Evolutionary conservation across 1,140 invertebrate genomes (phyloP).

Genomic region (Drosophila ficusphila): DNA sequence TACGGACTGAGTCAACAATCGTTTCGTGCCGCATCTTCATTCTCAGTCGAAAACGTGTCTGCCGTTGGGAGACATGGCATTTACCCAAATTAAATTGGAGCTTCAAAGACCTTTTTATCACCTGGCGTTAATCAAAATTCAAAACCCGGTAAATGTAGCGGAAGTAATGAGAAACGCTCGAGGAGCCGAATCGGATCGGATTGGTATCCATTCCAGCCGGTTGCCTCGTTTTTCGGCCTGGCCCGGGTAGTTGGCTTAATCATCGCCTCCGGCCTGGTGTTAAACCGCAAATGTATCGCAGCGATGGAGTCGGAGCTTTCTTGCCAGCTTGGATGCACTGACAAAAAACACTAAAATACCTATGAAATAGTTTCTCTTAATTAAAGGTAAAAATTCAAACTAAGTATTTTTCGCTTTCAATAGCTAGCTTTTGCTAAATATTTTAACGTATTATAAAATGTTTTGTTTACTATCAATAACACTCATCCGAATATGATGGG

Average conservation of each 20-base stretch:
- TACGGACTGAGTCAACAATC: constrained; percentile 13
- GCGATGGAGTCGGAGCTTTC: constrained; percentile 4
- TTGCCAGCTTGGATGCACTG: constrained; percentile 1
- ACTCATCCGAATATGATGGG: too few relatives aligned
- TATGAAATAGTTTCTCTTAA: too few relatives aligned
- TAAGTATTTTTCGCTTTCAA: too few relatives aligned
- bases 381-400: too few relatives aligned
- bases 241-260: constrained; percentile 51
- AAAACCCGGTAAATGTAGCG: constrained; percentile 54
- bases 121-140: constrained; percentile 66
- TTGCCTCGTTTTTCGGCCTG: constrained; percentile 31
- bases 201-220: constrained; percentile 31
- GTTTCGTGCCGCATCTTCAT: constrained; percentile 22
- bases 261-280: constrained; percentile 37
- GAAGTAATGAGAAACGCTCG: constrained; percentile 67
- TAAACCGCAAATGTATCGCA: constrained; percentile 41
- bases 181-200: constrained; percentile 38
- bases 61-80: constrained; percentile 23
- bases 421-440: too few relatives aligned
- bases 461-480: too few relatives aligned
- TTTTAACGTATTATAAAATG: too few relatives aligned
- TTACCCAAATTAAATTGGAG: constrained; percentile 50
- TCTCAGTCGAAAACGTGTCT: constrained; percentile 50
- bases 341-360: neutral
- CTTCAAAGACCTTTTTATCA: constrained; percentile 62